Conservation (phyloP, 2,113 vertebrate species). For the Alosa alosa region DNA sequence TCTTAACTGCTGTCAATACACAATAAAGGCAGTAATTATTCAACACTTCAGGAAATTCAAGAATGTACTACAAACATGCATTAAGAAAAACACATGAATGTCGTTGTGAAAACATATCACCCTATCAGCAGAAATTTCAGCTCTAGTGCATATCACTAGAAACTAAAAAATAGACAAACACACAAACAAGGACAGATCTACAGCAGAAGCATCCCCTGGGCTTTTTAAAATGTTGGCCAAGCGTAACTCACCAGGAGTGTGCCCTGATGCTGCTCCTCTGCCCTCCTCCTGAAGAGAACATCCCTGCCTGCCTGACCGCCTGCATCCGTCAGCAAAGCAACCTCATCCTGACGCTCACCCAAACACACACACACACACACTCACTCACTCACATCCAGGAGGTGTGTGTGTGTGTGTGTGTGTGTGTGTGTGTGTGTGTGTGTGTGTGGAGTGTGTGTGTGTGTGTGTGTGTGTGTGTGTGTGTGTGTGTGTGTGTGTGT, state of each 20-base stretch:
- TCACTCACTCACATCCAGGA: background rate
- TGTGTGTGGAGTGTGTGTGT: background rate
- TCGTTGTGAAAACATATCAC: background rate
- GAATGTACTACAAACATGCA: background rate
- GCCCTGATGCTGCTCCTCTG: background rate
- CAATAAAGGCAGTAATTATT: background rate
- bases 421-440: slow-evolving; percentile 3
- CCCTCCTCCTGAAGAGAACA: background rate
- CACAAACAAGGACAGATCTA: background rate
- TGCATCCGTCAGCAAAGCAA: slow-evolving; percentile 9
- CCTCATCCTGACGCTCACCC: background rate
- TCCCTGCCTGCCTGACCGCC: background rate
- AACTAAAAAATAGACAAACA: background rate
- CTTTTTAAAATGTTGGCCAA: background rate
- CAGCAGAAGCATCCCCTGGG: background rate
- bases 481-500: background rate
- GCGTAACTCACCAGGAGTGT: slow-evolving; percentile 30
- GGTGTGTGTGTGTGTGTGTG: background rate
- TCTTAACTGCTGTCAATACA: background rate
- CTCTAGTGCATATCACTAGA: background rate
- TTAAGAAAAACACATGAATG: background rate
- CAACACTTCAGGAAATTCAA: too few relatives aligned
- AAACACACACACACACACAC: background rate
- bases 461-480: background rate
- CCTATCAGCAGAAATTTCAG: background rate